Base-by-base conservation (phyloP, 37 sponge, comb jelly and placozoan genomes). In the Oopsacas minuta region DNA sequence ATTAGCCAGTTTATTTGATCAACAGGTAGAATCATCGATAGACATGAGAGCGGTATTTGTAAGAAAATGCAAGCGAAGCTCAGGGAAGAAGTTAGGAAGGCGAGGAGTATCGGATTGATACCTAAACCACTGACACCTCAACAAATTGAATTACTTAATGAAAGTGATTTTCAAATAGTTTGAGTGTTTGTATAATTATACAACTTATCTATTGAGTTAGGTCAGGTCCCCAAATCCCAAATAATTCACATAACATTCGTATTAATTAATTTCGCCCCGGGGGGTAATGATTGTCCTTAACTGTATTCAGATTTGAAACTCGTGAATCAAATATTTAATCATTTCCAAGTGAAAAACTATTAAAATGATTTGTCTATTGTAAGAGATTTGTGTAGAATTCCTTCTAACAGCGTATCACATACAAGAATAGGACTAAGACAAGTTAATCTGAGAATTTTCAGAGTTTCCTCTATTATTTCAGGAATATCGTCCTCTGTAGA, bases 401-500 rank as follows among this genome's bases (percentile, higher is more conserved):
- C 7, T 61, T 10, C 20, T 10, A 61, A 3, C 32, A 61, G 30
- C 7, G 28, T 61, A 5, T 61, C 75, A 12, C 30, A 10, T 5
- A 61, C 75, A 20, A 42, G 38, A 3, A 8, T 83, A 3, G 42
- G 38, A 37, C 3, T 23, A 23, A 37, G 38, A 1, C 38, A 0
- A 15, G 34, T 37, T n/a, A 37, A 15, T 0, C 89, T 53, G 28
- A 89, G 89, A 82, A 93, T 91, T 22, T 93, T 92, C 23, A 95
- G 86, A 42, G 96, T 91, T 1, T 89, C 90, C 39, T 88, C 38
- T 38, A 95, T 93, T 32, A 95, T 81, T 1, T 42, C 52, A 28
- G 96, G 93, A 37, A 93, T 85, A 35, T 95, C 96, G 38, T 88
- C 90, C 23, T 52, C 85, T 38, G 84, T 69, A 75, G 86, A 91